Conservation (phyloP, 1,140 invertebrate species). For the Drosophila lacteicornis region DNA sequence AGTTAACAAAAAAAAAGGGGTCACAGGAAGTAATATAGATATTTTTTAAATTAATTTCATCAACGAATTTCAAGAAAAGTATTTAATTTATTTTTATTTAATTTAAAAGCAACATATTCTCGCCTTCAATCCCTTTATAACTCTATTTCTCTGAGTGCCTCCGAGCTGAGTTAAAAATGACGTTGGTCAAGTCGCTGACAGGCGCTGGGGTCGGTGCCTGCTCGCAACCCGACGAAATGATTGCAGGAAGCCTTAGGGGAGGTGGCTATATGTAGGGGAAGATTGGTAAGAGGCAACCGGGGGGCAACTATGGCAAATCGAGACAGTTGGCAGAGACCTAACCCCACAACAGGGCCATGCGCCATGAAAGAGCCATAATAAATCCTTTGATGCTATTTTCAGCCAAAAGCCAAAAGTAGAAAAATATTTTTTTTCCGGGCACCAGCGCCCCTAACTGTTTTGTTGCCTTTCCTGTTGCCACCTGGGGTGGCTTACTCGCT, state of each 20-base stretch:
- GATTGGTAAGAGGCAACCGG: constrained; percentile 3
- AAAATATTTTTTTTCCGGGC: constrained; percentile 63
- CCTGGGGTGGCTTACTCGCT: constrained; percentile 60
- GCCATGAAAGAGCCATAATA: constrained; percentile 67
- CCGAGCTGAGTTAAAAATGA: constrained; percentile 50
- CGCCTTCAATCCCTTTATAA: too few species aligned
- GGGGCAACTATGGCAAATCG: constrained; percentile 47
- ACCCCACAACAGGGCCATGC: constrained; percentile 31
- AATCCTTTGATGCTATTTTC: constrained; percentile 81
- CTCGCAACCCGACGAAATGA: constrained; percentile 39
- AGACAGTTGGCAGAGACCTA: constrained; percentile 45
- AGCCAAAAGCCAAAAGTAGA: constrained; percentile 78
- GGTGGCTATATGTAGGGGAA: background rate
- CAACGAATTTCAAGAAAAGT: too few species aligned
- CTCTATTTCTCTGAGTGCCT: background rate
- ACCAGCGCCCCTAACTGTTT: constrained; percentile 8
- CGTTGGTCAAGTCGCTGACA: constrained; percentile 65
- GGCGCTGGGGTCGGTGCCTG: constrained; percentile 23
- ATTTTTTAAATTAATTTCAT: too few species aligned
- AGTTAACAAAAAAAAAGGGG: too few species aligned
- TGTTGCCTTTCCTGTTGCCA: constrained; percentile 41
- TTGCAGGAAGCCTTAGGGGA: constrained; percentile 5
- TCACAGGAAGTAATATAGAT: too few species aligned
- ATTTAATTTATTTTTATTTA: too few species aligned
- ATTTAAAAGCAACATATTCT: too few species aligned